Percentiles rank a stretch among this genome's conserved stretches.
Evolutionary conservation across 2,888 invertebrate genomes (phyloP).

Genomic region (Drosophila leonis): DNA sequence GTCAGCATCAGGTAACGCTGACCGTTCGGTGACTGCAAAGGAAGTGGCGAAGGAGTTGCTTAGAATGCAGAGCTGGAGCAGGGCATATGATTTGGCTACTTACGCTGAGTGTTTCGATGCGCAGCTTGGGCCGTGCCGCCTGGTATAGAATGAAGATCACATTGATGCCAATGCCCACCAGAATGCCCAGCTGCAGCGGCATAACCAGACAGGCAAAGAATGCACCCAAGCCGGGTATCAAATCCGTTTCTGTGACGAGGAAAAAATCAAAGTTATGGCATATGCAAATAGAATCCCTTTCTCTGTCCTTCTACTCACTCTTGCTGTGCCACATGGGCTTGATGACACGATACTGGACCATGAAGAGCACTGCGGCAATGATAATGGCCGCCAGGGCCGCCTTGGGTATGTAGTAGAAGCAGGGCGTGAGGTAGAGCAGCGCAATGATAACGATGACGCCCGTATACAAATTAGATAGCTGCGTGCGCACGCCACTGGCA

Average conservation of each 20-base stretch:
- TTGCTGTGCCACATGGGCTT: conserved; percentile 96
- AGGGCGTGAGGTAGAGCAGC: conserved; percentile 94
- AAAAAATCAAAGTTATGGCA: neutral
- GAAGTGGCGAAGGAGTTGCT: neutral
- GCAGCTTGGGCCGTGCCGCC: conserved; percentile 94
- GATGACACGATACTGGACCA: conserved; percentile 95
- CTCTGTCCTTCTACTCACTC: conserved; percentile 88
- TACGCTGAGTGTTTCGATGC: conserved; percentile 91
- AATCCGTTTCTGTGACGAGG: conserved; percentile 90
- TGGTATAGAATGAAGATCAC: conserved; percentile 94
- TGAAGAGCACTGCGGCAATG: conserved; percentile 95
- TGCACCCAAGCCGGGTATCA: conserved; percentile 94
- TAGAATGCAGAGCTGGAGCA: neutral
- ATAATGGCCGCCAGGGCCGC: conserved; percentile 95
- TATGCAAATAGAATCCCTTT: neutral
- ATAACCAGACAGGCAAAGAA: conserved; percentile 94
- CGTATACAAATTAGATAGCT: conserved; percentile 93
- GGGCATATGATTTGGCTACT: conserved; percentile 71
- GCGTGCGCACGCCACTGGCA: conserved; percentile 94
- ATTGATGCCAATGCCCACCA: conserved; percentile 93
- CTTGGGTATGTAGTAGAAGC: conserved; percentile 94
- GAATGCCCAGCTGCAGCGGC: conserved; percentile 94
- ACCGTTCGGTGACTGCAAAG: conserved; percentile 87
- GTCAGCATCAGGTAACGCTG: conserved; percentile 93
- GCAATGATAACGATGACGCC: conserved; percentile 93